phyloP scores from a whole-genome alignment of 2,888 invertebrate genomes.

The Steromphala cineraria region DNA sequence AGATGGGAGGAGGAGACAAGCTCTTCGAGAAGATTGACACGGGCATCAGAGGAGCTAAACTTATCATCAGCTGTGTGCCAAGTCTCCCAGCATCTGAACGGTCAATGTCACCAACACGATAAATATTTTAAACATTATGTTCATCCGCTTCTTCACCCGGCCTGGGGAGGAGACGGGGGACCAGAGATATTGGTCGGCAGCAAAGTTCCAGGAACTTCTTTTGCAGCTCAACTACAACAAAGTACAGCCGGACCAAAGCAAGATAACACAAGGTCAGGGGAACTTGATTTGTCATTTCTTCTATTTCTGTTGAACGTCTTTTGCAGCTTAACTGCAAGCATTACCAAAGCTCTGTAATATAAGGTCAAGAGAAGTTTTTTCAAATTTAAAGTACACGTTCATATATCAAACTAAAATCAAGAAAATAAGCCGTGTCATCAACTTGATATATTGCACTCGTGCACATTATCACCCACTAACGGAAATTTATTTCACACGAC shows the following conservation, averaged over 20 bases:
- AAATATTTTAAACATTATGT: slow-evolving; percentile 31
- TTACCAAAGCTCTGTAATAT: too few species aligned
- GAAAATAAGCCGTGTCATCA: too few species aligned
- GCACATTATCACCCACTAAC: too few species aligned
- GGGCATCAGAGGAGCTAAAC: slow-evolving; percentile 68
- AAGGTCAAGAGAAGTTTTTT: too few species aligned
- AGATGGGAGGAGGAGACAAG: slow-evolving; percentile 74
- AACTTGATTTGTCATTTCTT: too few species aligned
- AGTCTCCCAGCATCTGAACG: too few species aligned
- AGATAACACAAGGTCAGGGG: slow-evolving; percentile 36
- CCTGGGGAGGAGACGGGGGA: slow-evolving; percentile 38
- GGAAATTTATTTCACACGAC: too few species aligned
- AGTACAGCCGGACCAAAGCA: slow-evolving; percentile 46
- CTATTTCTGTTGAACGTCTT: too few species aligned
- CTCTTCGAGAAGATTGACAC: slow-evolving; percentile 70
- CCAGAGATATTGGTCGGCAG: slow-evolving; percentile 55
- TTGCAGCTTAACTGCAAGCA: too few species aligned
- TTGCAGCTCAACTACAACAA: slow-evolving; percentile 61
- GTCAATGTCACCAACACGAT: slow-evolving; percentile 32
- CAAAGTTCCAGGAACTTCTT: slow-evolving; percentile 64
- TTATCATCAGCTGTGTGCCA: slow-evolving; percentile 67
- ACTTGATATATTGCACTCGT: too few species aligned
- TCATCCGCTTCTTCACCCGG: slow-evolving; percentile 44
- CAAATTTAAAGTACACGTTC: too few species aligned
- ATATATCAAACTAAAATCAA: too few species aligned